These are phyloP conservation scores for Tachysurus vachellii DNA, from an alignment of 2,113 vertebrate genomes.

Conservation along the genomic window DNA sequence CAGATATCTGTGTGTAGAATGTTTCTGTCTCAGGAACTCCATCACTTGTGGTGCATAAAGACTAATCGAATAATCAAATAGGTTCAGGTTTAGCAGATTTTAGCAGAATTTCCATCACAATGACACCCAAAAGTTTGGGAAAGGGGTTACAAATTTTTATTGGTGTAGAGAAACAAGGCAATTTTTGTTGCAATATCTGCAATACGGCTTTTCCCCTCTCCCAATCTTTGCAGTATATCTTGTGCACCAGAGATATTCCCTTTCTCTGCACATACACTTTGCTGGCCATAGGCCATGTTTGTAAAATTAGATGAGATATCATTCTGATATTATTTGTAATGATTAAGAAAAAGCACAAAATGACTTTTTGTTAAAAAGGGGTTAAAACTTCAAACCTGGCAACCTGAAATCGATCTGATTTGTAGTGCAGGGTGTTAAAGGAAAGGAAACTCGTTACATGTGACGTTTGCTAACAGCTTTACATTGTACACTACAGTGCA, in stretches of 20 bases:
- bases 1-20: not conserved
- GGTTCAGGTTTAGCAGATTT: not conserved
- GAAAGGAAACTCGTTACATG: not conserved
- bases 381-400: too few species aligned
- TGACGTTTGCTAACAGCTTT: not conserved
- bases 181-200: not conserved
- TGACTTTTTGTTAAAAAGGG: not conserved
- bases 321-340: not conserved
- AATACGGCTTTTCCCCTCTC: not conserved
- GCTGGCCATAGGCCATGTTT: not conserved
- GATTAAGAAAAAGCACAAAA: not conserved
- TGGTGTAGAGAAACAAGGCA: not conserved
- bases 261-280: not conserved
- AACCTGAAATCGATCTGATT: not conserved
- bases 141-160: not conserved
- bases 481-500: not conserved
- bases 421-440: not conserved
- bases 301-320: not conserved
- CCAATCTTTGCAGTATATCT: not conserved
- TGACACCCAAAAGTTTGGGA: not conserved
- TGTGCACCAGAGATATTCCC: not conserved
- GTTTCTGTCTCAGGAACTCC: not conserved
- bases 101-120: not conserved
- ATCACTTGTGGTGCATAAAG: not conserved
- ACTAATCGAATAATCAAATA: not conserved